Evolutionary conservation across 35 echinoderm and acorn worm species (phyloP), one percentile per base, ranked within the genome.

Genomic region (Anneissia japonica): DNA sequence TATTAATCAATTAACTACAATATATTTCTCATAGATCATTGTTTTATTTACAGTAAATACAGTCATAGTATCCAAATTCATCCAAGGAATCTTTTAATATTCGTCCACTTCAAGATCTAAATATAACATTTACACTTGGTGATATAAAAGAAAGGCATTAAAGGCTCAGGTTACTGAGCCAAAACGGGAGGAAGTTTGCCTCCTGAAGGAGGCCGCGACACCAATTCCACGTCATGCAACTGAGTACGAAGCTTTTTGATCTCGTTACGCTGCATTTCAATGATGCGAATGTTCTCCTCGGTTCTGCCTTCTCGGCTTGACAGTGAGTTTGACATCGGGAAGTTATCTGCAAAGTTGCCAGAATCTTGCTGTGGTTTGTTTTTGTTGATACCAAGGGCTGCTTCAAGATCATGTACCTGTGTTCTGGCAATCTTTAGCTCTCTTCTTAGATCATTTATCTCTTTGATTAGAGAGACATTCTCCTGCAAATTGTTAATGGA

Each of bases 381-480:
- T 38, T 97, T 97, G 82, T 91, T 98, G 83, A 99, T 91, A 9
- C 96, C 96, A 30, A 99, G 87, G 74, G 96, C 92, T 0, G 96
- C 96, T 56, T 99, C 96, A n/a, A 99, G 72, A 46, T 99, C 96
- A 34, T 97, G 96, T 56, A 99, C 96, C 64, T 94, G 96, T 33
- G 92, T 99, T 35, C 96, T 86, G 17, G 96, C 92, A 32, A 94
- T 94, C 80, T 99, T 99, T 51, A 99, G 89, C 74, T 97, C 96
- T 38, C 96, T 43, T n/a, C 95, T 74, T 37, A 99, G 81, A 77
- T 99, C 96, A 77, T 97, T 99, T 76, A 99, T 99, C 83, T 97
- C 96, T 55, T 99, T 99, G 86, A 99, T 94, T 14, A 99, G 86
- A 26, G 96, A 99, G 30, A 99, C 92, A 83, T 94, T 99, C 88